A percentile compares a stretch with the other conserved stretches of the same genome.
Evolutionary conservation across 2,113 vertebrate species (phyloP).

Genomic region (Parus major): DNA sequence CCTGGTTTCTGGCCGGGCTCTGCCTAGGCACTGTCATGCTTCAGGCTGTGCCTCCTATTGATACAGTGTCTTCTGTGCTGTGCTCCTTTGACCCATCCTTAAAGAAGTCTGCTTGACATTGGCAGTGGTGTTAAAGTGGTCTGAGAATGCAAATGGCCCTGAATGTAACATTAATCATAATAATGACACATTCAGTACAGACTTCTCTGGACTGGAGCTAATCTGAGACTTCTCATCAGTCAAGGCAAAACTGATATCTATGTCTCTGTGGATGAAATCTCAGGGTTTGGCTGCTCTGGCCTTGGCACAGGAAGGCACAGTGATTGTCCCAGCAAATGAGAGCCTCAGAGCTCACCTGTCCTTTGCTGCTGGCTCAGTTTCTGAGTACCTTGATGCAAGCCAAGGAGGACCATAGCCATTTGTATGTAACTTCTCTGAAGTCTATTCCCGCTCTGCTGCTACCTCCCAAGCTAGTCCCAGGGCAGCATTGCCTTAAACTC

Average conservation of each 20-base stretch:
- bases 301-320: neutral
- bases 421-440: neutral
- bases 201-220: neutral
- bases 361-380: neutral
- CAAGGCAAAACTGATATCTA: neutral
- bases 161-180: neutral
- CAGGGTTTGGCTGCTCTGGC: neutral
- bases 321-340: neutral
- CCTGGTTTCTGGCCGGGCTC: neutral
- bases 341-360: rapidly evolving
- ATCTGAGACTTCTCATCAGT: neutral
- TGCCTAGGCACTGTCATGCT: neutral
- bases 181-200: neutral
- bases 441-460: neutral
- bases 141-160: neutral
- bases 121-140: neutral
- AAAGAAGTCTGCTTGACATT: neutral
- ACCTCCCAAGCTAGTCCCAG: neutral
- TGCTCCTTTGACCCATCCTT: neutral
- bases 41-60: neutral
- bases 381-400: neutral
- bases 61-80: neutral
- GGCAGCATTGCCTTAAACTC: neutral
- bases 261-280: neutral
- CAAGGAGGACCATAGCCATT: neutral